phyloP scores from a whole-genome alignment of 1,140 invertebrate species.

The Gryllus bimaculatus region DNA sequence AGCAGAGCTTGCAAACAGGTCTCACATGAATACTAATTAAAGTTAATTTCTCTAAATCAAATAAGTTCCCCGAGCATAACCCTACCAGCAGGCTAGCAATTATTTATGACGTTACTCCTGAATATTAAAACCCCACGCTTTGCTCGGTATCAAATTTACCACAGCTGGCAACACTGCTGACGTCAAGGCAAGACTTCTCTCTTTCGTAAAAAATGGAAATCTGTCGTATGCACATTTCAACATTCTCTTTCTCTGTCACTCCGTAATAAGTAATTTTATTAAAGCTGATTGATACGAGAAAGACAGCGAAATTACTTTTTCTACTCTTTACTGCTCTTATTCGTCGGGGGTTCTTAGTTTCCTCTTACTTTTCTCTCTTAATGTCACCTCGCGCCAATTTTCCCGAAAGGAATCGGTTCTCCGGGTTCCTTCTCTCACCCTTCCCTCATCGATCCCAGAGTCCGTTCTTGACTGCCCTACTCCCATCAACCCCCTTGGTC shows the following conservation, averaged over 20 bases:
- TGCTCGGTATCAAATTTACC: neutral
- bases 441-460: too few species aligned
- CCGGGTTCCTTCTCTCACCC: too few species aligned
- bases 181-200: neutral
- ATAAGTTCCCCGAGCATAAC: too few species aligned
- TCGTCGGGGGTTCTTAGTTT: neutral
- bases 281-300: constrained; percentile 4
- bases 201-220: neutral
- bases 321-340: neutral
- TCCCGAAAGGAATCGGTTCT: too few species aligned
- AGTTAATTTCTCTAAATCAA: neutral
- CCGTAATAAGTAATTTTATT: constrained; percentile 2
- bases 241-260: neutral
- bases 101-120: too few species aligned
- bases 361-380: neutral
- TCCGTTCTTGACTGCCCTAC: too few species aligned
- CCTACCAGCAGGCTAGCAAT: too few species aligned
- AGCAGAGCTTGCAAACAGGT: neutral
- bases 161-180: neutral
- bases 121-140: neutral
- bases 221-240: neutral
- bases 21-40: neutral
- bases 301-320: neutral
- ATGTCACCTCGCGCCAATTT: too few species aligned
- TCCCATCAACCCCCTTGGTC: too few species aligned